Conservation (phyloP, 2,888 invertebrate genomes). For the Corythucha ciliata region DNA sequence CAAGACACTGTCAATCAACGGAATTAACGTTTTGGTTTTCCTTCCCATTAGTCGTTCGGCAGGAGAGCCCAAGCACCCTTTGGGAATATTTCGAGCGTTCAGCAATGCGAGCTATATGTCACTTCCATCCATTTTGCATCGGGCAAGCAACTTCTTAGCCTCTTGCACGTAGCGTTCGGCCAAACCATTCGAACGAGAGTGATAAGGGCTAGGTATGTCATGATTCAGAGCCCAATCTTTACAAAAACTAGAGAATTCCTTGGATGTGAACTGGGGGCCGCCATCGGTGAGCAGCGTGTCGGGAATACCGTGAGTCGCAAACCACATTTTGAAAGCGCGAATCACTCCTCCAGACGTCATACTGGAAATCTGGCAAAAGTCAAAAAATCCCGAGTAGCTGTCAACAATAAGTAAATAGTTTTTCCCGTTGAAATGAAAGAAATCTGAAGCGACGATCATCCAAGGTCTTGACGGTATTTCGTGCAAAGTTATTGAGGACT, state of each 20-base stretch:
- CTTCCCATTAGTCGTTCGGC: too few species aligned
- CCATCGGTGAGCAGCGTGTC: not conserved
- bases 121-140: too few species aligned
- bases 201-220: not conserved
- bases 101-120: too few species aligned
- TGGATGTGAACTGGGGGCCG: not conserved
- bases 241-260: not conserved
- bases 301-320: conserved; percentile 5
- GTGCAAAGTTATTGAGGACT: not conserved
- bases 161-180: conserved; percentile 3
- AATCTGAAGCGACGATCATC: conserved; percentile 6
- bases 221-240: not conserved
- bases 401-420: conserved; percentile 11
- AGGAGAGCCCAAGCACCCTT: too few species aligned
- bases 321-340: not conserved
- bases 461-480: conserved; percentile 15
- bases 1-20: too few species aligned
- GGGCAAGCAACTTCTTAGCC: not conserved
- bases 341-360: not conserved
- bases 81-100: too few species aligned
- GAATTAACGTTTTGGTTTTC: too few species aligned
- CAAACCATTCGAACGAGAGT: not conserved
- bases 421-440: conserved; percentile 3
- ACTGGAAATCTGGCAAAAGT: not conserved
- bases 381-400: conserved; percentile 14